phyloP scores from a whole-genome alignment of 2,888 invertebrate species.

The Bugula neritina region DNA sequence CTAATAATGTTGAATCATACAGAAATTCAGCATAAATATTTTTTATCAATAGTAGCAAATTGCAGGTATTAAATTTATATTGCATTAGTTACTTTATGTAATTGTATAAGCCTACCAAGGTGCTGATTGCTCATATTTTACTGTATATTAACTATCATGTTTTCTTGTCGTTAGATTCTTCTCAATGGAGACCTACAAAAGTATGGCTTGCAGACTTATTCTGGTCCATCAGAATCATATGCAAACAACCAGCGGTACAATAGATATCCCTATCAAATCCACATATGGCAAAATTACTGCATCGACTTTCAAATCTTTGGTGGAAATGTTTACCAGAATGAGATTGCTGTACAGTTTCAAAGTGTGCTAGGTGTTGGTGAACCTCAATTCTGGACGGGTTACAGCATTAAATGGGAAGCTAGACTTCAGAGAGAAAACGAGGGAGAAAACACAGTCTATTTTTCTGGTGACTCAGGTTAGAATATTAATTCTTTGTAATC shows the following conservation, averaged over 20 bases:
- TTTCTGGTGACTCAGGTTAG: constrained; percentile 20
- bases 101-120: too few relatives aligned
- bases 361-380: neutral
- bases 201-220: neutral
- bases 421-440: neutral
- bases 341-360: neutral
- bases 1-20: too few relatives aligned
- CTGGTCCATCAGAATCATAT: neutral
- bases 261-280: neutral
- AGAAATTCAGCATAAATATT: too few relatives aligned
- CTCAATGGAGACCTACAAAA: neutral
- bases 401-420: constrained; percentile 3
- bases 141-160: too few relatives aligned
- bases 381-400: neutral
- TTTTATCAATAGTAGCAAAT: too few relatives aligned
- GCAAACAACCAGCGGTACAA: neutral
- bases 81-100: too few relatives aligned
- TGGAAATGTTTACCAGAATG: neutral
- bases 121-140: too few relatives aligned
- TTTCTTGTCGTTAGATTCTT: too few relatives aligned
- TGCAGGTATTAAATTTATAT: too few relatives aligned
- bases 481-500: too few relatives aligned
- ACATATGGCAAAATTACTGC: neutral
- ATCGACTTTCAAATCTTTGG: neutral
- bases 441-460: neutral